Percentiles rank a stretch among this genome's conserved stretches.
phyloP scores from a whole-genome alignment of 2,888 invertebrate genomes.

The Venusia cambrica region DNA sequence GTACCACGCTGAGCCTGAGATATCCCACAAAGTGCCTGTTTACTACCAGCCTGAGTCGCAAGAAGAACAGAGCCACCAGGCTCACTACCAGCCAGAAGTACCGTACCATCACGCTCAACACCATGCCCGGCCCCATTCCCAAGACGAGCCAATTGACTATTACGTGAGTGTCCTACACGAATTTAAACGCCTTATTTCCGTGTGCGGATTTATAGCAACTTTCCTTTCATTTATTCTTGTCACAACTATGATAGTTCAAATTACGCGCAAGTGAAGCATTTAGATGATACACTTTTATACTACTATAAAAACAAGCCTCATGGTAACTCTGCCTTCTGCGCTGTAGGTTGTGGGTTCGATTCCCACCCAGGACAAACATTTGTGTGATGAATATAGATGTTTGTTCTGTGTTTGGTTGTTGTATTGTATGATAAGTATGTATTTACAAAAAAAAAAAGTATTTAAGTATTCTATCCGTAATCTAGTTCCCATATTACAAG shows the following conservation, averaged over 20 bases:
- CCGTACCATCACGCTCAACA: conserved; percentile 16
- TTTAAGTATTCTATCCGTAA: too few species aligned
- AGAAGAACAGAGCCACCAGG: conserved; percentile 9
- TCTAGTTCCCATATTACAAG: too few species aligned
- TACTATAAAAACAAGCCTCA: too few species aligned
- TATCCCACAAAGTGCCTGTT: conserved; percentile 18
- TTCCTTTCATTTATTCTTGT: conserved; percentile 60
- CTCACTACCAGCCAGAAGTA: conserved; percentile 14
- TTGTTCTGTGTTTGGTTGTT: too few species aligned
- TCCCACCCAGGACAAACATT: too few species aligned
- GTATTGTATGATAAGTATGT: too few species aligned
- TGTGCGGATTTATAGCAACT: conserved; percentile 50
- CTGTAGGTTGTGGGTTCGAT: too few species aligned
- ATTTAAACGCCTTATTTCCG: conserved; percentile 39
- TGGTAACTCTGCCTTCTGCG: too few species aligned
- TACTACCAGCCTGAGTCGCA: conserved; percentile 20
- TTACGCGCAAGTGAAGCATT: conserved; percentile 38
- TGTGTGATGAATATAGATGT: too few species aligned
- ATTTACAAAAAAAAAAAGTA: too few species aligned
- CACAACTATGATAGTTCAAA: conserved; percentile 45
- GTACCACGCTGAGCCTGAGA: conserved; percentile 22
- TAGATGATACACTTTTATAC: conserved; percentile 42
- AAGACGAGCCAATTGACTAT: conserved; percentile 70
- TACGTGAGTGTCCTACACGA: conserved; percentile 63
- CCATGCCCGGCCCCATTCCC: conserved; percentile 31